Conservation (phyloP, 2,888 invertebrate genomes). For the Bibio marci region DNA sequence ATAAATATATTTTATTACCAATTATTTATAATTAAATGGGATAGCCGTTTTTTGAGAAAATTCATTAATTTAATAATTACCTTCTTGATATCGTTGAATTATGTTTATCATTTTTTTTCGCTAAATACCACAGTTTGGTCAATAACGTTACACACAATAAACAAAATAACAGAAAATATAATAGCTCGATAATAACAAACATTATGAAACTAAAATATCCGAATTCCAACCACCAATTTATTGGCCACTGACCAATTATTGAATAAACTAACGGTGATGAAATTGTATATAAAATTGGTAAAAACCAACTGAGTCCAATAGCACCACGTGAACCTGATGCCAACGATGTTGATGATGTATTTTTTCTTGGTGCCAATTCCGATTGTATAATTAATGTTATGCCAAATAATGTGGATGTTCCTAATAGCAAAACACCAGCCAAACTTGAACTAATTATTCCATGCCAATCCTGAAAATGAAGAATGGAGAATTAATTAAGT, state of each 20-base stretch:
- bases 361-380: slow-evolving; percentile 25
- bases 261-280: slow-evolving; percentile 27
- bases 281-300: slow-evolving; percentile 27
- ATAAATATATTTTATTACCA: too few relatives aligned
- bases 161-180: slow-evolving; percentile 48
- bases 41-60: too few relatives aligned
- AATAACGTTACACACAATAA: slow-evolving; percentile 50
- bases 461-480: slow-evolving; percentile 35
- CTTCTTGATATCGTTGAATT: slow-evolving; percentile 36
- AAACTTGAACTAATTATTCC: slow-evolving; percentile 41
- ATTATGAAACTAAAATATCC: slow-evolving; percentile 42
- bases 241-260: slow-evolving; percentile 28
- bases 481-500: slow-evolving; percentile 5
- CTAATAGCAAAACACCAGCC: slow-evolving; percentile 43
- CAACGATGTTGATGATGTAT: slow-evolving; percentile 13
- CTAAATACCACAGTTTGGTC: slow-evolving; percentile 38
- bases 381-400: slow-evolving; percentile 27
- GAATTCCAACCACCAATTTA: slow-evolving; percentile 46
- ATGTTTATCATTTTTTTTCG: slow-evolving; percentile 42
- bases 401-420: slow-evolving; percentile 40
- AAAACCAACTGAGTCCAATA: slow-evolving; percentile 28
- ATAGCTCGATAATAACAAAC: slow-evolving; percentile 47
- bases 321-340: slow-evolving; percentile 25
- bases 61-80: too few relatives aligned
- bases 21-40: too few relatives aligned